These are phyloP conservation scores for Ophthalmolycus amberensis DNA, from an alignment of 2,113 vertebrate genomes.

Conservation along the genomic window DNA sequence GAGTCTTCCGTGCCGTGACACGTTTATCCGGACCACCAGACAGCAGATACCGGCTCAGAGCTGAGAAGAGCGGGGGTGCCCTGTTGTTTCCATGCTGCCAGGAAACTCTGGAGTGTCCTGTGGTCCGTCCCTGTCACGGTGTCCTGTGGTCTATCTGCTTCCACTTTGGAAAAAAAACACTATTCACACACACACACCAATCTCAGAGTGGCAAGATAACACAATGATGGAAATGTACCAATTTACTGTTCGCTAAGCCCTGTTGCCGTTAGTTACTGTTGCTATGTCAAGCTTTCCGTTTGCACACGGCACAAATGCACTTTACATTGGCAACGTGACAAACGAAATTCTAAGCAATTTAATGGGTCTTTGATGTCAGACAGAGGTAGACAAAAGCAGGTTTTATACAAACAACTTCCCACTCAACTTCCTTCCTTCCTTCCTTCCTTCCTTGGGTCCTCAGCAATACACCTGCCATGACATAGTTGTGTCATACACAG, in stretches of 20 bases:
- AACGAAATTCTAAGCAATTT: neutral
- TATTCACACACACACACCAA: conserved; percentile 27
- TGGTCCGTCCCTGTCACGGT: conserved; percentile 19
- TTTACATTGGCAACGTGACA: neutral
- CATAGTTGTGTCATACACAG: too few species aligned
- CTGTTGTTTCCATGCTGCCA: conserved; percentile 56
- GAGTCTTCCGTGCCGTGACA: conserved; percentile 9
- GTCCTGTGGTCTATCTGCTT: conserved; percentile 47
- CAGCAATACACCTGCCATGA: too few species aligned
- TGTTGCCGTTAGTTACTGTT: neutral
- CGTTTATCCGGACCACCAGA: conserved; percentile 49
- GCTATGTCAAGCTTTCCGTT: conserved; percentile 7
- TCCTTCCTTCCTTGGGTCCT: too few species aligned
- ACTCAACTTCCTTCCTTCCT: too few species aligned
- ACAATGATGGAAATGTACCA: conserved; percentile 18
- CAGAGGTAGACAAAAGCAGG: neutral
- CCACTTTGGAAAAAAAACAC: conserved; percentile 45
- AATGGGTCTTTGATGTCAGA: neutral
- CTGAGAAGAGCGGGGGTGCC: conserved; percentile 46
- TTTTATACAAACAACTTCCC: neutral
- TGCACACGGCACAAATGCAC: neutral
- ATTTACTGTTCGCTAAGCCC: neutral
- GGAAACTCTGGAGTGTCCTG: conserved; percentile 53
- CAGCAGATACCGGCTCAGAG: conserved; percentile 41
- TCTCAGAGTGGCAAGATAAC: conserved; percentile 31